Evolutionary conservation across 2,888 invertebrate genomes (phyloP), one percentile per base, ranked within the genome.

Genomic region (Synergus japonicus): DNA sequence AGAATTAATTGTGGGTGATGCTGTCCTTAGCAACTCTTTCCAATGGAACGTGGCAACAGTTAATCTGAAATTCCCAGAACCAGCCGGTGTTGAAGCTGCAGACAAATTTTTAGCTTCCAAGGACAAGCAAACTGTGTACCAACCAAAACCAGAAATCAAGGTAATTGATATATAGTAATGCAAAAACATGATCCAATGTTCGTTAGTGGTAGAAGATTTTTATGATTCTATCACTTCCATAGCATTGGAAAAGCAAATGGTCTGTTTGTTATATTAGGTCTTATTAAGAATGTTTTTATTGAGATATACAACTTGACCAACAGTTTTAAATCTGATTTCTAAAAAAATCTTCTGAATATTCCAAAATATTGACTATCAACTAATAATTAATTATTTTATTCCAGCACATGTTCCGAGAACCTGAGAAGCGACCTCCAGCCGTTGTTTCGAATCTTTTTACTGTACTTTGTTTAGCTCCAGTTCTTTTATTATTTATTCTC

Each of bases 391-490:
- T 46, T 4, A 60, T 10, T 60, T 83, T 73, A 49, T 88, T 92
- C 18, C 88, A 94, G 93, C 99, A 99, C 93, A 92, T 95, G 93
- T 99, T 99, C 95, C 96, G 98, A 66, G 94, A 95, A 89, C 96
- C 99, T 0, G 99, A 99, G 92, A 96, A 97, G 88, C 95, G 98
- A 69, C 99, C 99, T 78, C 94, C 98, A 54, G 95, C 95, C 60
- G 91, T 95, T 65, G 96, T 99, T 78, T 98, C 99, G 0, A 96
- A 97, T 92, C 94, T 97, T 82, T 99, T 99, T 93, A 98, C 98
- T 77, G 95, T 94, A 49, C 93, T 98, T 12, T 96, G 96, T 86
- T 94, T 96, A 9, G 95, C 97, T 49, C 97, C 98, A 44, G 94
- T 99, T 83, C 93, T 98, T 78, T 91, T 98, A 83, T 94, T 99